Evolutionary conservation across 1,140 invertebrate species (phyloP).

Genomic region (Drosophila yakuba): DNA sequence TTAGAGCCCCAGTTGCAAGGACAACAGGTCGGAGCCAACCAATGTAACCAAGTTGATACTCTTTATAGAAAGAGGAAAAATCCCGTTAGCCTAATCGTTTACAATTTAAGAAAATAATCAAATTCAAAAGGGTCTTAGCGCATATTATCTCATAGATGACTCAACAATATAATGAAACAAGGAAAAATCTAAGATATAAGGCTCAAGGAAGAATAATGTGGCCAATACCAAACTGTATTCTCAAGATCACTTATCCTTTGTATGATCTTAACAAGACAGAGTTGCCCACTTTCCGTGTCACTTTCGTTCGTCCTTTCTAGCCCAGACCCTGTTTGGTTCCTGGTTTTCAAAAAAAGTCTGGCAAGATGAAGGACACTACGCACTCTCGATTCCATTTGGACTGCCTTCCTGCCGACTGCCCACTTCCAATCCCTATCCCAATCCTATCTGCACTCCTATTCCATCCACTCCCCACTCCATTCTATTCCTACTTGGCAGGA

Average conservation of each 20-base stretch:
- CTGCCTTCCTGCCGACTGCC: background rate
- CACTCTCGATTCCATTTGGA: slow-evolving; percentile 32
- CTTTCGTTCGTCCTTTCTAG: background rate
- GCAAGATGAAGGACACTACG: slow-evolving; percentile 44
- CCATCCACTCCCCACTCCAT: background rate
- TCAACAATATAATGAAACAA: too few species aligned
- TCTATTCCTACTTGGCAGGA: slow-evolving; percentile 46
- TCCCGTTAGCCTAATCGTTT: too few species aligned
- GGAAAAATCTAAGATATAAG: too few species aligned
- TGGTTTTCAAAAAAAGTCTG: background rate
- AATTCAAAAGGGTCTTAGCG: too few species aligned
- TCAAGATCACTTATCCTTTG: background rate
- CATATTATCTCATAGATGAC: too few species aligned
- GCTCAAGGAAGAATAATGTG: too few species aligned
- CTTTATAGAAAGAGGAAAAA: background rate
- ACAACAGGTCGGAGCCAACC: slow-evolving; percentile 3
- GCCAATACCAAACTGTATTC: too few species aligned
- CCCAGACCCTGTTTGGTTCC: background rate
- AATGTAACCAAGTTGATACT: slow-evolving; percentile 17
- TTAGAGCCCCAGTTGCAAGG: slow-evolving; percentile 10
- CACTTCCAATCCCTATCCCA: too few species aligned
- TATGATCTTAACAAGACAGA: background rate
- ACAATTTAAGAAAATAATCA: too few species aligned
- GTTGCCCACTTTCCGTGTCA: background rate
- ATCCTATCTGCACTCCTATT: slow-evolving; percentile 1